Evolutionary conservation across 2,888 invertebrate genomes (phyloP), one percentile per base, ranked within the genome.

Genomic region (Caenorhabditis virilis): DNA sequence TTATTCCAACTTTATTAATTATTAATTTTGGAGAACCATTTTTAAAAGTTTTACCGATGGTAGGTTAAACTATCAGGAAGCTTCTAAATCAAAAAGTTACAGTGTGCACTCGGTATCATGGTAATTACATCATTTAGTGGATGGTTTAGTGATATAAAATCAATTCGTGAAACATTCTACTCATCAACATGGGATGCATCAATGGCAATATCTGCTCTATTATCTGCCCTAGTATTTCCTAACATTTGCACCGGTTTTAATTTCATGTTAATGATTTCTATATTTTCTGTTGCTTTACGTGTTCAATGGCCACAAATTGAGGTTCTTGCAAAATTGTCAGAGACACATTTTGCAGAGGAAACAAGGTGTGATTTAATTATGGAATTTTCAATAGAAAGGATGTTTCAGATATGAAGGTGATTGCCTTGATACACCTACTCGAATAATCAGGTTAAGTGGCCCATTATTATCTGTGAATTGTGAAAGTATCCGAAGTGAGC

Each of bases 351-450:
- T 30, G 50, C 56, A 11, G 61, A 62, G 48, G 62, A 61, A 45
- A 62, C 47, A 27, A 38, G n/a, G n/a, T n/a, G n/a, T n/a, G n/a
- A n/a, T n/a, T n/a, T n/a, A n/a, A n/a, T n/a, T n/a, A n/a, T n/a
- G n/a, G n/a, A n/a, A n/a, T n/a, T n/a, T n/a, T n/a, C n/a, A n/a
- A n/a, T n/a, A n/a, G n/a, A n/a, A n/a, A n/a, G n/a, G n/a, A n/a
- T n/a, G n/a, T n/a, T n/a, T n/a, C n/a, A n/a, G 72, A 11, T 73
- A 72, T 23, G 73, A 73, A 33, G 65, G 63, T 2, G 73, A 73
- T 20, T 70, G 67, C 27, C 45, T 66, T 18, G 73, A 73, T 39
- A 66, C 73, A 33, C 73, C 73, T 6, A 43, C 68, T 6, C 25
- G 73, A 20, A 71, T 73, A 22, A 58, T 73, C 15, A 56, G 64